Base-by-base conservation (phyloP, 1,140 invertebrate species). In the Dendroctonus valens region DNA sequence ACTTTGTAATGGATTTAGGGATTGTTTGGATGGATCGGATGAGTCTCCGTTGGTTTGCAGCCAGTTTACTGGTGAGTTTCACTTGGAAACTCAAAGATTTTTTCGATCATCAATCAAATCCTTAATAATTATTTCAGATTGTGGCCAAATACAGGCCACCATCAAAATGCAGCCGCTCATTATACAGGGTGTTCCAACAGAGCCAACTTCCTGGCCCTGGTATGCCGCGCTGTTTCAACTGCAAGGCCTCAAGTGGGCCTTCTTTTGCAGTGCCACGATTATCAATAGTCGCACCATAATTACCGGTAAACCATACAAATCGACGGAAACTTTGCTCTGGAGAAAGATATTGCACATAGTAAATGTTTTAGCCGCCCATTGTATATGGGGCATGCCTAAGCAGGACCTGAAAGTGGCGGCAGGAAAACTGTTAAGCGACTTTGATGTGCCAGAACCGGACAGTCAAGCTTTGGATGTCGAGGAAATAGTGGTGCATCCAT, bases 261-360 rank as follows among this genome's bases (percentile, higher is more conserved):
- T 80, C 62, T 79, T 77, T 59, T 82, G 81, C 57, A 79, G 80
- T 12, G 78, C 77, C 8, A 80, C 75, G n/a, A 68, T 82, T 8
- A 74, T 82, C 15, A 61, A 67, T 1, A 79, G 79, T 65, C 71
- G 72, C n/a, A 59, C 75, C 6, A 74, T 82, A 7, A 57, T 82
- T 15, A 81, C 81, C 61, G 74, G 76, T 74, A 62, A 42, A 12
- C 7, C 8, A 52, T 12, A 12, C 8, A 39, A 12, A 55, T 38
- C 50, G 26, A 42, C 5, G 26, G 38, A 37, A 48, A 49, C 9
- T 48, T 60, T 2, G 6, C 11, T 39, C n/a, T n/a, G n/a, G n/a
- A n/a, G n/a, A n/a, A n/a, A n/a, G 26, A 37, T 37, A 38, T 60
- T 49, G 7, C n/a, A 44, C n/a, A 14, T 26, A 49, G 38, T 11